Percentiles rank a stretch among this genome's conserved stretches.
phyloP scores from a whole-genome alignment of 2,888 invertebrate species.

The Sepioteuthis lessoniana region DNA sequence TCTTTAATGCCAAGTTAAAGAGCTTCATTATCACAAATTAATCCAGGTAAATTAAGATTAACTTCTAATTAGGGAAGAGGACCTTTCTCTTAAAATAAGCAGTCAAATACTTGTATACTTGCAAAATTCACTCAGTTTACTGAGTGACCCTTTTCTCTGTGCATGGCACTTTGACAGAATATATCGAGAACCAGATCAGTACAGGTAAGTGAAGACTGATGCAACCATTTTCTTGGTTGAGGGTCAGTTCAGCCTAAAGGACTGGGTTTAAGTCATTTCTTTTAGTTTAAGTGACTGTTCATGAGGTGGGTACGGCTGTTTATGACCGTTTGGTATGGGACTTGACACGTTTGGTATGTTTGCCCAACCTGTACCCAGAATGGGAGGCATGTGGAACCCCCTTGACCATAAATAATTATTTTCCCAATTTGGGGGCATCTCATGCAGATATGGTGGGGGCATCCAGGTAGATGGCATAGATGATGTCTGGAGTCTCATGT shows the following conservation, averaged over 20 bases:
- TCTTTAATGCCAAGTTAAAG: too few relatives aligned
- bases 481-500: conserved; percentile 25
- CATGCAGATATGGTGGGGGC: conserved; percentile 37
- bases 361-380: conserved; percentile 38
- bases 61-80: too few relatives aligned
- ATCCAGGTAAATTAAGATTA: too few relatives aligned
- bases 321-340: conserved; percentile 38
- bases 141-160: too few relatives aligned
- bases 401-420: conserved; percentile 41
- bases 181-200: too few relatives aligned
- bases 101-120: too few relatives aligned
- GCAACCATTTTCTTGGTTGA: too few relatives aligned
- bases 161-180: too few relatives aligned
- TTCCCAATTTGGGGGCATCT: conserved; percentile 37
- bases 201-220: too few relatives aligned
- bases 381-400: conserved; percentile 34
- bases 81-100: too few relatives aligned
- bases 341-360: conserved; percentile 34
- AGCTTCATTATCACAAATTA: too few relatives aligned
- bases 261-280: not conserved
- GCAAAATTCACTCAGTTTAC: too few relatives aligned
- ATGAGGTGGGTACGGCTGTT: not conserved
- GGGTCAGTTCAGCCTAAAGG: not conserved
- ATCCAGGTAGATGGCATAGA: not conserved
- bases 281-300: not conserved